Evolutionary conservation across 2,113 vertebrate species (phyloP).

Genomic region (Oncorhynchus clarkii): DNA sequence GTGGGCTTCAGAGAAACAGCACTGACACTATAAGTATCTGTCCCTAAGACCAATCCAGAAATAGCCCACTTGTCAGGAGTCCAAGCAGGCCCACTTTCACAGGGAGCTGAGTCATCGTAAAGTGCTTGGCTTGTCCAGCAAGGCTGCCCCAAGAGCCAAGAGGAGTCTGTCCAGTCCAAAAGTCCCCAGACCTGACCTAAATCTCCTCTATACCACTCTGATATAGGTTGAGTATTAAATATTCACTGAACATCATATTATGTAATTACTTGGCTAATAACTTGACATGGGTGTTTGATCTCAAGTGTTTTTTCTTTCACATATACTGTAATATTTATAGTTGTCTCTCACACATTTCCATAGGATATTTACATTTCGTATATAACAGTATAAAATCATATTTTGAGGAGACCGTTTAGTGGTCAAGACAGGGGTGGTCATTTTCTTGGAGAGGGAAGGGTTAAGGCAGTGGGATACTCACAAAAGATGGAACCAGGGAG

Average conservation of each 20-base stretch:
- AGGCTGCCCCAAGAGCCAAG: conserved; percentile 3
- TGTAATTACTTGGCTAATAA: neutral
- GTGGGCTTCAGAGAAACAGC: neutral
- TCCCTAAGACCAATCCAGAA: neutral
- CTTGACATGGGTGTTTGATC: neutral
- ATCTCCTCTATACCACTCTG: neutral
- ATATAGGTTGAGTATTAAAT: neutral
- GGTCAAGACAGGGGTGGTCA: too few species aligned
- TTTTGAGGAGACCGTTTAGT: too few species aligned
- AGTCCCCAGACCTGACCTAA: neutral
- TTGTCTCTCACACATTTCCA: too few species aligned
- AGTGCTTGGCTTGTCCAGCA: neutral
- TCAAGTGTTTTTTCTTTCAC: too few species aligned
- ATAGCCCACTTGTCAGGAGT: neutral
- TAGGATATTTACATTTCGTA: too few species aligned
- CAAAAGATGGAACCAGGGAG: neutral
- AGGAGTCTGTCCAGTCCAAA: neutral
- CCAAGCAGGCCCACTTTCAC: neutral
- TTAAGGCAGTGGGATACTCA: too few species aligned
- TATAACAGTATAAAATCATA: too few species aligned
- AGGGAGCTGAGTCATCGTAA: neutral
- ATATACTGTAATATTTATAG: too few species aligned
- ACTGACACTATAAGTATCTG: neutral
- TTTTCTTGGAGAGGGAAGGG: too few species aligned
- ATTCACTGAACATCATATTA: neutral